Evolutionary conservation across 2,113 vertebrate species (phyloP).

Genomic region (Archilochus colubris): DNA sequence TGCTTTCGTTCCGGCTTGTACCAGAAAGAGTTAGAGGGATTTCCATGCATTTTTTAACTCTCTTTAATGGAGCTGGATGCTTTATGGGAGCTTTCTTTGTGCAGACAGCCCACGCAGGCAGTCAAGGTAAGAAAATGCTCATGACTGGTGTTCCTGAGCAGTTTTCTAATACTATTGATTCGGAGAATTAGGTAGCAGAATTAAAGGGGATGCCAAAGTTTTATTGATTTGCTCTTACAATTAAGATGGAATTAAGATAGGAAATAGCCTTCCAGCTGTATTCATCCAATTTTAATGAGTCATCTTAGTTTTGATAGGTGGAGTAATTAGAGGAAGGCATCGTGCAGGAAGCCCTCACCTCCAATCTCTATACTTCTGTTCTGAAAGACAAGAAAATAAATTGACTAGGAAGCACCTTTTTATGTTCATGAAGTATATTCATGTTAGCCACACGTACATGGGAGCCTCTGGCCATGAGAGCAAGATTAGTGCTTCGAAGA

Average conservation of each 20-base stretch:
- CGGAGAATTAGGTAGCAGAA: slow-evolving; percentile 54
- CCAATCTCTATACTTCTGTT: neutral
- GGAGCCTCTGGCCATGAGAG: neutral
- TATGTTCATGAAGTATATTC: fast-evolving
- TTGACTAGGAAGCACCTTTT: neutral
- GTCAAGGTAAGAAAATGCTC: slow-evolving; percentile 82
- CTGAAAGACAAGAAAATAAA: slow-evolving; percentile 7
- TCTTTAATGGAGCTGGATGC: slow-evolving; percentile 89
- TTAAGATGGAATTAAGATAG: slow-evolving; percentile 80
- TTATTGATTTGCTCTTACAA: slow-evolving; percentile 78
- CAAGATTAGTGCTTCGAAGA: neutral
- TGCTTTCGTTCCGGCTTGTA: slow-evolving; percentile 83
- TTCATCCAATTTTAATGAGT: slow-evolving; percentile 77
- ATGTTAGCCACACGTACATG: fast-evolving
- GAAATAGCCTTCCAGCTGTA: slow-evolving; percentile 69
- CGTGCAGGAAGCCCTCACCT: slow-evolving; percentile 39
- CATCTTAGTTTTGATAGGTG: slow-evolving; percentile 71
- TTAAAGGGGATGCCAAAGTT: slow-evolving; percentile 54
- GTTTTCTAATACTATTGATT: slow-evolving; percentile 57
- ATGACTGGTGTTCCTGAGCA: neutral
- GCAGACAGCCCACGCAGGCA: slow-evolving; percentile 79
- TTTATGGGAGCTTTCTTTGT: slow-evolving; percentile 87
- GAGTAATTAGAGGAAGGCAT: slow-evolving; percentile 72
- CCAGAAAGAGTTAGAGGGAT: slow-evolving; percentile 84
- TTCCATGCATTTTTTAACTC: slow-evolving; percentile 85